Evolutionary conservation across 2,113 vertebrate species (phyloP).

Genomic region (Neolamprologus kungweensis): DNA sequence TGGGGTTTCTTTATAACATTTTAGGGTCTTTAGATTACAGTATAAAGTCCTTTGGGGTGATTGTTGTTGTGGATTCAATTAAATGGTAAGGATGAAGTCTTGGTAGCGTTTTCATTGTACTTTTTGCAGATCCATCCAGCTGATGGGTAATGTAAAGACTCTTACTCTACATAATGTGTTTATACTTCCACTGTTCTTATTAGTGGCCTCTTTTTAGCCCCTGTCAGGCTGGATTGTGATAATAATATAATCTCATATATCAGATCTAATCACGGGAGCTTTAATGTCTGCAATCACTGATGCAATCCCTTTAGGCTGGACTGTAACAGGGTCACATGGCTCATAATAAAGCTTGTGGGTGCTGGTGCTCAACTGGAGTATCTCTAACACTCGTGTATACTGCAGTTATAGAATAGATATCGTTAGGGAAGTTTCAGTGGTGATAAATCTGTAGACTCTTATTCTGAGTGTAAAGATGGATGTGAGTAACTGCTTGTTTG

Average conservation of each 20-base stretch:
- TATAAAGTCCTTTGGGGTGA: not conserved
- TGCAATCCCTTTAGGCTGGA: constrained; percentile 28
- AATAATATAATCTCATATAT: not conserved
- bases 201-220: not conserved
- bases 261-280: not conserved
- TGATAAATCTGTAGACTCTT: not conserved
- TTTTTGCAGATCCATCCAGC: not conserved
- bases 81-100: not conserved
- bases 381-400: not conserved
- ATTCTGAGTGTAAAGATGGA: not conserved
- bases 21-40: not conserved
- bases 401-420: not conserved
- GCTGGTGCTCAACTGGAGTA: not conserved
- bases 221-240: not conserved
- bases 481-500: not conserved
- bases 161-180: not conserved
- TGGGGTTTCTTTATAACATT: not conserved
- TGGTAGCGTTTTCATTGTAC: not conserved
- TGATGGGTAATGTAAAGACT: not conserved
- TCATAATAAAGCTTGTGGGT: constrained; percentile 10
- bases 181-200: not conserved
- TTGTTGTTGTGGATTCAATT: not conserved
- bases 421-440: not conserved
- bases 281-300: constrained; percentile 26
- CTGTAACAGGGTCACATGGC: constrained; percentile 35